A percentile compares a stretch with the other conserved stretches of the same genome.
These are phyloP conservation scores for Trypoxylus dichotomus DNA, from an alignment of 1,140 invertebrate genomes.

Conservation along the genomic window DNA sequence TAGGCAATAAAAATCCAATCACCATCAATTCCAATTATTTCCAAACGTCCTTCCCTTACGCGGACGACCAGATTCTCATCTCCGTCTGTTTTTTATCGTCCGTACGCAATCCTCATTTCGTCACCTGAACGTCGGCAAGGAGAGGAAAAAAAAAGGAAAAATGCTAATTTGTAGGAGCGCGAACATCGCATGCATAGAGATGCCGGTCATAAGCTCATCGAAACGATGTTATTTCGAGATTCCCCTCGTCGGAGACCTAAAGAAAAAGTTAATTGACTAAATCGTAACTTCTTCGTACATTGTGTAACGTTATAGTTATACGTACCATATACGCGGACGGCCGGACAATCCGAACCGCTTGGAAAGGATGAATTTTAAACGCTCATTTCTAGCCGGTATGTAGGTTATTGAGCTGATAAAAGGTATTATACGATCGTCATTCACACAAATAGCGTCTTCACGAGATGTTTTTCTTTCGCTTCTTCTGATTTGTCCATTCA, in stretches of 20 bases:
- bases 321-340: background rate
- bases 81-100: background rate
- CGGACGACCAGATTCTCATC: background rate
- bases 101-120: background rate
- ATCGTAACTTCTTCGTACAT: background rate
- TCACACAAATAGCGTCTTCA: background rate
- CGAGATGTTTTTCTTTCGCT: no score
- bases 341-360: background rate
- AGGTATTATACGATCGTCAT: background rate
- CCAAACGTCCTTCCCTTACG: background rate
- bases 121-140: background rate
- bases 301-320: constrained; percentile 22
- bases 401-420: constrained; percentile 17
- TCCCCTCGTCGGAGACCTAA: background rate
- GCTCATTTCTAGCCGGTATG: background rate
- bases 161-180: background rate
- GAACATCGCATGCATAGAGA: background rate
- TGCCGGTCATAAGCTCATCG: background rate
- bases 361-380: background rate
- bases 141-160: background rate
- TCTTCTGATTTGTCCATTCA: no score
- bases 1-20: background rate
- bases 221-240: background rate
- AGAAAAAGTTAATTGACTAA: constrained; percentile 15
- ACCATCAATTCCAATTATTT: background rate